These are phyloP conservation scores for Amphiprion percula DNA, from an alignment of 2,113 vertebrate species.

Conservation along the genomic window DNA sequence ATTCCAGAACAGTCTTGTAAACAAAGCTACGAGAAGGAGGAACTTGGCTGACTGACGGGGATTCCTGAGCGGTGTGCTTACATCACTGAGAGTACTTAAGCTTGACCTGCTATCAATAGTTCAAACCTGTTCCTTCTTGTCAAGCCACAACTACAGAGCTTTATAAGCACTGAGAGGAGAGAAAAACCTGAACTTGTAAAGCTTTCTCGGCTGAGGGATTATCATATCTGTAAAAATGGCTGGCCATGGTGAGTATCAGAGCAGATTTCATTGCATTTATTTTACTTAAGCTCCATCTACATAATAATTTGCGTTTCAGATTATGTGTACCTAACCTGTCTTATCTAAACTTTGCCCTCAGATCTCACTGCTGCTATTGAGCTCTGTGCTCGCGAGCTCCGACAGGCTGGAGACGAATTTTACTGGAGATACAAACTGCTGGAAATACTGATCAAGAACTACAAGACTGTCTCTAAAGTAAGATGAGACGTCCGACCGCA, in stretches of 20 bases:
- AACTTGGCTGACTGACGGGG: constrained; percentile 42
- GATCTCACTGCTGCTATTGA: constrained; percentile 24
- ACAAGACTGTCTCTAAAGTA: constrained; percentile 48
- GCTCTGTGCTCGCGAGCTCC: constrained; percentile 64
- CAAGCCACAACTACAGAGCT: constrained; percentile 1
- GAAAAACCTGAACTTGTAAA: neutral
- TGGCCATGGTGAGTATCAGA: constrained; percentile 56
- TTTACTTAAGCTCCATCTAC: neutral
- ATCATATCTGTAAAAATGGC: constrained; percentile 38
- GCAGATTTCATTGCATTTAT: neutral
- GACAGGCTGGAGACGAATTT: constrained; percentile 70
- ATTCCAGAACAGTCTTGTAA: neutral
- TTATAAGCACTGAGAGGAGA: neutral
- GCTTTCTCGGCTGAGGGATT: neutral
- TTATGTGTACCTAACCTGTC: neutral
- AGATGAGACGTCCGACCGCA: constrained; percentile 34
- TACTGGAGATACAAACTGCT: constrained; percentile 77
- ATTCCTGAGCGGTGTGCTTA: constrained; percentile 20
- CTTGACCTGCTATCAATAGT: constrained; percentile 36
- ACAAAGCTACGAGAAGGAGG: constrained; percentile 19
- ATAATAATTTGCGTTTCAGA: neutral
- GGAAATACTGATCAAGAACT: constrained; percentile 71
- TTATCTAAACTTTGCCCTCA: constrained; percentile 5
- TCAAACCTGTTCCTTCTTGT: constrained; percentile 60
- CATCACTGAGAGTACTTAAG: constrained; percentile 53